Evolutionary conservation across 2,888 invertebrate genomes (phyloP), one percentile per base, ranked within the genome.

Genomic region (Drosophila birchii): DNA sequence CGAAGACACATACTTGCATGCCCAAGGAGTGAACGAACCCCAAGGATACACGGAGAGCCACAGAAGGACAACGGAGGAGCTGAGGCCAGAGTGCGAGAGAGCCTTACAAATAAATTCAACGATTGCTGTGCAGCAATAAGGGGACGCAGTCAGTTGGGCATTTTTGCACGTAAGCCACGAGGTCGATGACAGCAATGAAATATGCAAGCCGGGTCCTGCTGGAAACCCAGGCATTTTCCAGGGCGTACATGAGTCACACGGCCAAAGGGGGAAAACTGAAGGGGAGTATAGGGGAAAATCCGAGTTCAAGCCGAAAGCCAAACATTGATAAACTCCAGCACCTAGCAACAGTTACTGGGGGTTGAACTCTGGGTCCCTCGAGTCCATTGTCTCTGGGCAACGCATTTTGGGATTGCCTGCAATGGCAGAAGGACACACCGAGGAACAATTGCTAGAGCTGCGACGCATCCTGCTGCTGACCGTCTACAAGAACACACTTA

Each of bases 21-120:
- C 70, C 68, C 76, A 61, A 75, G 74, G 80, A 78, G 85, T 86
- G 82, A 86, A 89, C 82, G 89, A 86, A 86, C 86, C 68, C 71
- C 67, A 69, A 64, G 59, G 51, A 59, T 43, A 67, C 53, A 36
- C 36, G n/a, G 36, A 58, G 36, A 26, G 36, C 51, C 3, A 20
- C 60, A 32, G n/a, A 49, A 49, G 34, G 44, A 43, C 23, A 43
- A 45, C 12, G 38, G 34, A 45, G 14, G 54, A 69, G 53, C 47
- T n/a, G 29, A n/a, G n/a, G 26, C 45, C 2, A 29, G 9, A 29
- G 23, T 64, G 53, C 64, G 53, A n/a, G 38, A 23, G 44, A 70
- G 67, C 26, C 34, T 72, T 70, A 75, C 64, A 80, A 82, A 86
- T 89, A 89, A 86, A 89, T 87, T 81, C 80, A 77, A 58, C 62